Conservation (phyloP, 2,888 invertebrate species). For the Thereva nobilitata region DNA sequence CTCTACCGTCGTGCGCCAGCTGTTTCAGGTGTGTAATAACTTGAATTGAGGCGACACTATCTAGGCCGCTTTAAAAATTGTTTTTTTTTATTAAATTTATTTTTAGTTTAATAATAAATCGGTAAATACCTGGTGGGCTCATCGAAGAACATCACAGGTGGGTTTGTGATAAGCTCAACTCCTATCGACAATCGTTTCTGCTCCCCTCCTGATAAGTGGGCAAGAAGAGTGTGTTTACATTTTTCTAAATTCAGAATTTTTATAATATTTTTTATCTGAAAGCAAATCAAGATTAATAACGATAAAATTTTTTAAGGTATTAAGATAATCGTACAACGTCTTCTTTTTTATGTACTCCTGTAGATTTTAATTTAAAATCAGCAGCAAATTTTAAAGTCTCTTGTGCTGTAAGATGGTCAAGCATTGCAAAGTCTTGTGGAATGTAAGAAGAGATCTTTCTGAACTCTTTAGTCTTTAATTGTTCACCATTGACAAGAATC, state of each 20-base stretch:
- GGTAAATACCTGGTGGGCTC: slow-evolving; percentile 81
- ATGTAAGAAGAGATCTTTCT: slow-evolving; percentile 72
- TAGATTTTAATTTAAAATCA: slow-evolving; percentile 76
- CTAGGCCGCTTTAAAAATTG: slow-evolving; percentile 69
- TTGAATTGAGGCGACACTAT: slow-evolving; percentile 80
- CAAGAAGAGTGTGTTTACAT: slow-evolving; percentile 68
- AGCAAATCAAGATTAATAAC: background rate
- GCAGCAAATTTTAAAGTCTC: slow-evolving; percentile 85
- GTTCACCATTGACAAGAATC: slow-evolving; percentile 70
- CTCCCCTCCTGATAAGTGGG: slow-evolving; percentile 83
- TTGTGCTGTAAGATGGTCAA: slow-evolving; percentile 77
- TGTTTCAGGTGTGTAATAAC: slow-evolving; percentile 76
- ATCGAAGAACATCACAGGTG: slow-evolving; percentile 91
- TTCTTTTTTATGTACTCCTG: slow-evolving; percentile 65
- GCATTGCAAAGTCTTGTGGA: slow-evolving; percentile 81
- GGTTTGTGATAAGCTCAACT: slow-evolving; percentile 86
- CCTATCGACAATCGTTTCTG: slow-evolving; percentile 87
- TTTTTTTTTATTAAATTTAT: background rate
- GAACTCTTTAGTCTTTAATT: slow-evolving; percentile 67
- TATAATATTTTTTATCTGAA: slow-evolving; percentile 63
- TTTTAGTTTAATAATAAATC: background rate
- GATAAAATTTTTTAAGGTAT: background rate
- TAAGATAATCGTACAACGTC: slow-evolving; percentile 63
- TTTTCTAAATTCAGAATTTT: slow-evolving; percentile 71
- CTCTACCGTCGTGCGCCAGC: slow-evolving; percentile 78